Evolutionary conservation across 2,797 vertebrate species (phyloP).

Genomic region (Spatula clypeata): DNA sequence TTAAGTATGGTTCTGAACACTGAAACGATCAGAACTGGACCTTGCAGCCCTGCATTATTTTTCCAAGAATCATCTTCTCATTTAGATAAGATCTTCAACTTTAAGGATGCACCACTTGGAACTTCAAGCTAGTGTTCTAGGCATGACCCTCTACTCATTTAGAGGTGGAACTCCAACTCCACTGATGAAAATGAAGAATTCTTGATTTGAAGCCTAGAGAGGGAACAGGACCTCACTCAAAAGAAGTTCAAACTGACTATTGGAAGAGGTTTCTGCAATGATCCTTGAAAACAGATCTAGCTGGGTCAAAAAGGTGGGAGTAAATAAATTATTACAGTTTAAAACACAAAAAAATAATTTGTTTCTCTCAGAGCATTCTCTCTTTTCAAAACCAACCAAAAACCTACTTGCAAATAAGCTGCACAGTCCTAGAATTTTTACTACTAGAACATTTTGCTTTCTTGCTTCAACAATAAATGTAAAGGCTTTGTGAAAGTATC

Average conservation of each 20-base stretch:
- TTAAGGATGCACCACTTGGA: accelerated
- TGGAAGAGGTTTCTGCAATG: background rate
- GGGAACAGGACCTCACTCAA: background rate
- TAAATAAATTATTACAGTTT: background rate
- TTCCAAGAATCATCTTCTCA: background rate
- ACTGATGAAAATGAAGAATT: background rate
- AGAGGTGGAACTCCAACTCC: background rate
- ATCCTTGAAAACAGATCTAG: background rate
- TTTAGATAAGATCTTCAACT: background rate
- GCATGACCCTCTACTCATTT: background rate
- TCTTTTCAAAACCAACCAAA: slow-evolving; percentile 1
- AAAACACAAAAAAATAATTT: background rate
- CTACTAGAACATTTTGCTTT: background rate
- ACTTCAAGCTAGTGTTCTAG: background rate
- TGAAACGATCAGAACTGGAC: background rate
- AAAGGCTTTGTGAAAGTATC: slow-evolving; percentile 26
- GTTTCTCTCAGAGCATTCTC: background rate
- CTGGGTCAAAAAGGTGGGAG: slow-evolving; percentile 28
- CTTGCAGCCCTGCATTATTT: background rate
- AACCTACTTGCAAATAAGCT: background rate
- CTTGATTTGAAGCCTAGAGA: background rate
- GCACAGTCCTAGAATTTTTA: background rate
- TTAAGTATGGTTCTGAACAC: background rate
- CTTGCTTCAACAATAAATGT: background rate
- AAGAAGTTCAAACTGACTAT: background rate